Evolutionary conservation across 2,888 invertebrate species (phyloP).

Genomic region (Fragum fragum): DNA sequence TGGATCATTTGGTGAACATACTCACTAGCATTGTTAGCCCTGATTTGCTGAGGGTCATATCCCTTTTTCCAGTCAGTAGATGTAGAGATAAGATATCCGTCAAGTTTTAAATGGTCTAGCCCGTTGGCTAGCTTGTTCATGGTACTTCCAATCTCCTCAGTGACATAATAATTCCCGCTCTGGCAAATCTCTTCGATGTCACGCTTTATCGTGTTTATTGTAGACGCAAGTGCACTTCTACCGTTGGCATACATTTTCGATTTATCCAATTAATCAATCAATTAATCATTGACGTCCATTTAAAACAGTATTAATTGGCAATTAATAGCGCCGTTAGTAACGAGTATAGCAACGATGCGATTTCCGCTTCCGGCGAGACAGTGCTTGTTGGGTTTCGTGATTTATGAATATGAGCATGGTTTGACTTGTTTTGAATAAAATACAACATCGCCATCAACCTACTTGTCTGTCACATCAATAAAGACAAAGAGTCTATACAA

Average conservation of each 20-base stretch:
- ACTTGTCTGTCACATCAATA: no score
- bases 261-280: constrained; percentile 16
- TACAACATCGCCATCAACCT: no score
- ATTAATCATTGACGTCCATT: constrained; percentile 14
- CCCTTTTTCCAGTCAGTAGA: constrained; percentile 78
- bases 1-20: no score
- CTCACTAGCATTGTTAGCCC: constrained; percentile 59
- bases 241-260: constrained; percentile 54
- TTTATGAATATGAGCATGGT: not conserved
- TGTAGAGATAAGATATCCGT: constrained; percentile 78
- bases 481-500: no score
- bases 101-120: constrained; percentile 83
- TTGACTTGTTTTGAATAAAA: no score
- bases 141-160: constrained; percentile 82
- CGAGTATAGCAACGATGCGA: constrained; percentile 58
- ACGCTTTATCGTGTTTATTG: constrained; percentile 62
- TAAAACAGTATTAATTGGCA: constrained; percentile 50
- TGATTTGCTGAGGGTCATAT: constrained; percentile 64
- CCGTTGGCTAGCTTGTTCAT: constrained; percentile 81
- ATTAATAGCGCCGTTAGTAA: constrained; percentile 68
- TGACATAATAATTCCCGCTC: constrained; percentile 83
- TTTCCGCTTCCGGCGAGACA: constrained; percentile 60
- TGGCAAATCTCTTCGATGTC: constrained; percentile 76
- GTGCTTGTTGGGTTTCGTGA: constrained; percentile 22
- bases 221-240: constrained; percentile 53